Evolutionary conservation across 2,888 invertebrate genomes (phyloP), one percentile per base, ranked within the genome.

Genomic region (Amiota communis): DNA sequence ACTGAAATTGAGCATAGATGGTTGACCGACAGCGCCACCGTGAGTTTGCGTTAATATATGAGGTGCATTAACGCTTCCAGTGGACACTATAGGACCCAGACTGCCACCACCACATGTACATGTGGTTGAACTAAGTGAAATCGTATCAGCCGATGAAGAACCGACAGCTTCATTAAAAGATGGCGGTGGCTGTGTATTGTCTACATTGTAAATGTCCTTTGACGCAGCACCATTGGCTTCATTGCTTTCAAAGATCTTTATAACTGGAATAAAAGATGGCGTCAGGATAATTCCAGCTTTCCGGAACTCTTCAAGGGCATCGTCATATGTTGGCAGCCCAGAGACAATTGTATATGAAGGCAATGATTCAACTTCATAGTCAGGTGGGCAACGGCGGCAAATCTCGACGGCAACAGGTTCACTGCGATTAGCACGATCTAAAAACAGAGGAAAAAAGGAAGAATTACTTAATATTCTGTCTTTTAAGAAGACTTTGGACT

Each of bases 271-370:
- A 51, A 84, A 76, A n/a, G 85, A 75, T 0, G 90, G 84, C 1
- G 87, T 83, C 1, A 89, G 81, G 48, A 89, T 83, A 10, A 89
- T 88, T 71, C 89, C 89, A 6, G 89, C 88, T 76, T 91, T 90
- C 48, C 91, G 90, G 79, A 93, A 90, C 83, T 93, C 92, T 81
- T 92, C 92, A 72, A 93, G 85, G 3, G 93, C 93, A 84, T 93
- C 93, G 73, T 92, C 92, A 84, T 93, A 93, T 47, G 91, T 92
- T 61, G 93, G 93, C 69, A 93, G 87, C 6, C 93, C 93, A n/a
- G 93, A 92, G 64, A 92, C 93, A 72, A 93, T 91, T 6, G 93
- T 92, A 81, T 93, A 93, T 76, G 92, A 92, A 13, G 93, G 93
- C 74, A 93, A 85, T 1, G 92, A 92, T 78, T 92, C 92, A 4